Base-by-base conservation (phyloP, 2,888 invertebrate species). In the Drosophila mimetica region DNA sequence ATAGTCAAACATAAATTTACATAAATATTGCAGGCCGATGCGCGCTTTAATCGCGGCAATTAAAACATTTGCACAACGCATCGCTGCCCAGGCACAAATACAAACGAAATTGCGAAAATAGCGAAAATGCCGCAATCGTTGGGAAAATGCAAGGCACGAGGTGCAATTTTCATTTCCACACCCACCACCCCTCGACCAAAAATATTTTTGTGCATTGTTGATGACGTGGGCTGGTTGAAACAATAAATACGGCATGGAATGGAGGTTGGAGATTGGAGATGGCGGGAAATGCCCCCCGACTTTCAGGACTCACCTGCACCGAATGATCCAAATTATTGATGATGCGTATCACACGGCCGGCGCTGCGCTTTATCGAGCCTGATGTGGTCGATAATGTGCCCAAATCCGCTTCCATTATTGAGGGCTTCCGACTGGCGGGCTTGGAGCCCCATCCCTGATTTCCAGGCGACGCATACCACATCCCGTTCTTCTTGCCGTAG, bases 281-380 rank as follows among this genome's bases (percentile, higher is more conserved):
- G 16, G 46, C 16, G 37, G 13, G 3, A 22, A 16, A 42, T 42
- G 42, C 22, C 46, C 16, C 7, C 9, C 16, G 16, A 18, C 39
- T 16, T 28, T 30, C 30, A 4, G 66, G 34, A 86, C 86, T 91
- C 91, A 96, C 97, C 94, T 97, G 97, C 85, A 97, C 96, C 37
- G 97, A 96, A 91, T 97, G 97, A 92, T 97, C 96, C 93, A 96
- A 95, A 91, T 97, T 97, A 92, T 98, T 98, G 90, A 98, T 96
- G 90, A 98, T 97, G 80, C 98, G 94, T 90, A 98, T 97, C 81
- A 97, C 96, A 80, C 97, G 93, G 50, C 97, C 96, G 69, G 96
- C 96, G 82, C 95, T 94, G 11, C 96, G 96, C 88, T 96, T 96
- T 90, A 94, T 93, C 72, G 92, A 92, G 75, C 92, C 92, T 76